Conservation (phyloP, 2,797 vertebrate species). For the Okamejei kenojei region DNA sequence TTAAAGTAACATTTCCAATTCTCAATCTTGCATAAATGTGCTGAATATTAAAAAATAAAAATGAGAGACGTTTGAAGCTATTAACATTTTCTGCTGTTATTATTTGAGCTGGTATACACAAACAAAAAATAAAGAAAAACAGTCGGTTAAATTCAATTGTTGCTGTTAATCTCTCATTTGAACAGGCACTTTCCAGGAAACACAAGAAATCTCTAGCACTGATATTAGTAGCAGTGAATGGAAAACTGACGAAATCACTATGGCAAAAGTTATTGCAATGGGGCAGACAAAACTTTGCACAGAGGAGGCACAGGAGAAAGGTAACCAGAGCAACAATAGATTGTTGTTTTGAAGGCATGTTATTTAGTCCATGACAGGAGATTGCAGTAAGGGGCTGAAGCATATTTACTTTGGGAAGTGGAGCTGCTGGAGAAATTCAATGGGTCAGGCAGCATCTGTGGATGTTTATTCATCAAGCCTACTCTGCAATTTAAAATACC, state of each 20-base stretch:
- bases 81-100: background rate
- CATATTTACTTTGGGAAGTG: background rate
- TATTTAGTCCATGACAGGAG: background rate
- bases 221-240: constrained; percentile 47
- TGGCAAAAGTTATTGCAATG: constrained; percentile 40
- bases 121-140: background rate
- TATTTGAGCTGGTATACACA: background rate
- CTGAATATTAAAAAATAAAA: background rate
- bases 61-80: background rate
- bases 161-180: constrained; percentile 1
- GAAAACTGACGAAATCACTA: constrained; percentile 41
- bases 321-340: constrained; percentile 1
- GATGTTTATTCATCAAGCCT: too few species aligned
- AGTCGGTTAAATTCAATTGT: background rate
- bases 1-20: background rate
- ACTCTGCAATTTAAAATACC: too few species aligned
- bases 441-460: too few species aligned
- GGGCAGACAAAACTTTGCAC: constrained; percentile 34
- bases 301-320: background rate
- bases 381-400: background rate
- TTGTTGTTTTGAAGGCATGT: background rate
- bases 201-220: constrained; percentile 46
- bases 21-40: background rate
- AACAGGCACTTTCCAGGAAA: constrained; percentile 48
- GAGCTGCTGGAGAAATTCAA: too few species aligned